These are phyloP conservation scores for Drosophila sp. DNA, from an alignment of 1,140 invertebrate genomes.

Conservation along the genomic window DNA sequence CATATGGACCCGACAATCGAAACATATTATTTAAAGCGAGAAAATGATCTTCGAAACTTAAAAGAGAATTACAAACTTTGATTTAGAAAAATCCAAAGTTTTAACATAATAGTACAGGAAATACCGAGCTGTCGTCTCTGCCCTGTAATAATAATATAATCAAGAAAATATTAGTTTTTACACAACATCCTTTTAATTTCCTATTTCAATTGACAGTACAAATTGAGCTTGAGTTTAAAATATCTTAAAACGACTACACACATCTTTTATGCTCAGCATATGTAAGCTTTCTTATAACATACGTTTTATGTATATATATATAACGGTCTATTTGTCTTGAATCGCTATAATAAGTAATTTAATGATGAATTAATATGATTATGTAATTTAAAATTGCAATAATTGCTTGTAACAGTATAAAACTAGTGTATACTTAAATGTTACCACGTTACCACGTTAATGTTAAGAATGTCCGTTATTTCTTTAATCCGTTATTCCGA, in stretches of 20 bases:
- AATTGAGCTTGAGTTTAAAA: constrained; percentile 46
- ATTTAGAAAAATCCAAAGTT: too few relatives aligned
- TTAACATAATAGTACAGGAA: too few relatives aligned
- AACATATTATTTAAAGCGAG: too few relatives aligned
- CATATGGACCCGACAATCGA: too few relatives aligned
- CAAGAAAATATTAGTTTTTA: constrained; percentile 18
- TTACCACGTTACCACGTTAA: constrained; percentile 16
- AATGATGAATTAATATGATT: constrained; percentile 29
- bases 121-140: too few relatives aligned
- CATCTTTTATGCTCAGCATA: constrained; percentile 17
- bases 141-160: background rate
- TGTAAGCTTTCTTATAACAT: constrained; percentile 18
- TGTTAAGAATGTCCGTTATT: constrained; percentile 16
- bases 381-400: constrained; percentile 33
- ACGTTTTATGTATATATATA: constrained; percentile 12
- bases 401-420: constrained; percentile 23
- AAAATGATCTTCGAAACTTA: too few relatives aligned
- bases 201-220: constrained; percentile 49
- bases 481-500: constrained; percentile 1
- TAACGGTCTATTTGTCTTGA: constrained; percentile 9
- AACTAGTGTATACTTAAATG: constrained; percentile 25
- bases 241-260: constrained; percentile 32
- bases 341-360: constrained; percentile 19
- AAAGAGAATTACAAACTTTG: too few relatives aligned
- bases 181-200: constrained; percentile 45